Base-by-base conservation (phyloP, 2,888 invertebrate species). In the Parnassius smintheus region DNA sequence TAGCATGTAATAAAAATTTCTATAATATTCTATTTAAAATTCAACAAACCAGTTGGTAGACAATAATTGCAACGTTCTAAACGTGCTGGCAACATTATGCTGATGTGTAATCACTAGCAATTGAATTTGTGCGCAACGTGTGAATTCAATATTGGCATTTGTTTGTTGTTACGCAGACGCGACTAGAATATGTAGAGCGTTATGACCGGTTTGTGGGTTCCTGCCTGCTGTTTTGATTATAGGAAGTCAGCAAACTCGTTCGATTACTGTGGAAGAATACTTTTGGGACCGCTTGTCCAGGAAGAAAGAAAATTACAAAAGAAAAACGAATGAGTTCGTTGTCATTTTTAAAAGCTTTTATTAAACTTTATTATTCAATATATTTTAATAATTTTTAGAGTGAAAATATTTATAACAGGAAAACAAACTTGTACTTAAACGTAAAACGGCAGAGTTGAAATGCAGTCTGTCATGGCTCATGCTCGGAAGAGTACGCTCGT, bases 141-240 rank as follows among this genome's bases (percentile, higher is more conserved):
- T 2, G 49, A 13, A 57, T 57, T 57, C 49, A 57, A 57, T 57
- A 49, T 57, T 13, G 57, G 57, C 49, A 41, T 49, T 50, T 41
- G 35, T n/a, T 35, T 42, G 22, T 35, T 25, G 49, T 9, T n/a
- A 41, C 41, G 9, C 12, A 42, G 50, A 57, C 57, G 57, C 41
- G 57, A 41, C 57, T n/a, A 3, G 57, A 57, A 49, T 57, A 13
- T 13, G 13, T 57, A 7, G 41, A 42, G 3, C 13, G 18, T 7
- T 48, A 50, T 49, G 49, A 48, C 55, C 49, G 41, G 13, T 7
- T 44, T 22, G 57, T 41, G n/a, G 49, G 35, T 41, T 49, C 57
- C 48, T 48, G 13, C 10, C 49, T n/a, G 41, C 49, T 13, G 41
- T 18, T 57, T 49, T 41, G 35, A 49, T 57, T 35, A 45, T 22